Conservation (phyloP, 2,888 invertebrate genomes). For the Siphlonurus alternatus region DNA sequence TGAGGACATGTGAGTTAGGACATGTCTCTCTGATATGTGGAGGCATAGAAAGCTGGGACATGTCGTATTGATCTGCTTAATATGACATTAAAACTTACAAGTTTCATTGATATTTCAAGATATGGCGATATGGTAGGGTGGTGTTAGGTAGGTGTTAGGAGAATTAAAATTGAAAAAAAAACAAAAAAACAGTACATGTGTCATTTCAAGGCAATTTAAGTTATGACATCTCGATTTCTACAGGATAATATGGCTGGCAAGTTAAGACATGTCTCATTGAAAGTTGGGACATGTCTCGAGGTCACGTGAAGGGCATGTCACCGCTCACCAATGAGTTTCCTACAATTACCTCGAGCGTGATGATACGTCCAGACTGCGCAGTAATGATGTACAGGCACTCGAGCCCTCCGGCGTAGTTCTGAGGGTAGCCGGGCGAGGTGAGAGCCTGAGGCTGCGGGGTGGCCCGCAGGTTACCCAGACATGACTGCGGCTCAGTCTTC, state of each 20-base stretch:
- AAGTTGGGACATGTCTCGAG: background rate
- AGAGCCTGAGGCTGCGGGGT: constrained; percentile 78
- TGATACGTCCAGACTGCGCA: constrained; percentile 77
- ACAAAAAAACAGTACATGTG: background rate
- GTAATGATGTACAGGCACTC: constrained; percentile 88
- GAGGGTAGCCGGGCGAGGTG: constrained; percentile 83
- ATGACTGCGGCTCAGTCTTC: constrained; percentile 87
- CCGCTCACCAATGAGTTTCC: no score
- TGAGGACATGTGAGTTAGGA: constrained; percentile 8
- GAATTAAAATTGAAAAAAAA: background rate
- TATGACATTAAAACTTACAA: background rate
- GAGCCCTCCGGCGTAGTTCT: constrained; percentile 85
- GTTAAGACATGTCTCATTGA: no score
- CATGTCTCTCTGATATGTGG: background rate
- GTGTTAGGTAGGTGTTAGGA: no score
- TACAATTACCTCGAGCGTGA: constrained; percentile 70
- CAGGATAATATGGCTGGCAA: no score
- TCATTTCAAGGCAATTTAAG: no score
- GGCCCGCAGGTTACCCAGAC: constrained; percentile 75
- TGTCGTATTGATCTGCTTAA: background rate
- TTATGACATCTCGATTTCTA: no score
- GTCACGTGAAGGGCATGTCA: background rate
- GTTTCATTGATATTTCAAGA: no score
- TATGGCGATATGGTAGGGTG: no score
- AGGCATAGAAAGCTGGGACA: background rate